Evolutionary conservation across 2,797 vertebrate genomes (phyloP).

Genomic region (Helarctos malayanus): DNA sequence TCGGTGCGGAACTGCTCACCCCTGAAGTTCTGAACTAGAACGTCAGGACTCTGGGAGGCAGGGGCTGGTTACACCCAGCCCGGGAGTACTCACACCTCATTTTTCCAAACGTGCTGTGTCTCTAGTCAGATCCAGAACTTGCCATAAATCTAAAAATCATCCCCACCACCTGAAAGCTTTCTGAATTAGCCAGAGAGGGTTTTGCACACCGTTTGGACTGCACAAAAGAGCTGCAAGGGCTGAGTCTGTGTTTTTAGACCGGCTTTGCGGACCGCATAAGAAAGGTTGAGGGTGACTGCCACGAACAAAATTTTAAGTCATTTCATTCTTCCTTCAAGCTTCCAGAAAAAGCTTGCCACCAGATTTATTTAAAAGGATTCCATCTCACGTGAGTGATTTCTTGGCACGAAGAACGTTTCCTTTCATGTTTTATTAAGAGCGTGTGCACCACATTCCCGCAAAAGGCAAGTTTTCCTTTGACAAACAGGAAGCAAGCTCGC

Average conservation of each 20-base stretch:
- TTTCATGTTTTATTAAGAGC: slow-evolving; percentile 30
- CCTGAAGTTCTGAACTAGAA: neutral
- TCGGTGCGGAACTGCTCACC: neutral
- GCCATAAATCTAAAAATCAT: slow-evolving; percentile 21
- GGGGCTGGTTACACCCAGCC: neutral
- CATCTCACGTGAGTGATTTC: slow-evolving; percentile 36
- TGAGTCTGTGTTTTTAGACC: neutral
- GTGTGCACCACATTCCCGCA: neutral
- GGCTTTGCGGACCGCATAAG: accelerated
- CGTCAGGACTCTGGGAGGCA: neutral
- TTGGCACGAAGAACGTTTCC: slow-evolving; percentile 35
- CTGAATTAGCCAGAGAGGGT: neutral
- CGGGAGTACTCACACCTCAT: neutral
- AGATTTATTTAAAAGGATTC: slow-evolving; percentile 62
- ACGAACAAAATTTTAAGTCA: neutral
- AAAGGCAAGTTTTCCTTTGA: neutral
- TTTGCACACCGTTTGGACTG: neutral
- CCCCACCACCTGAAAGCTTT: neutral
- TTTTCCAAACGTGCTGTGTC: neutral
- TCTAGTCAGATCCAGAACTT: neutral
- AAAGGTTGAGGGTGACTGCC: neutral
- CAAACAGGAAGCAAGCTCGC: neutral
- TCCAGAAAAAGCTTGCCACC: neutral
- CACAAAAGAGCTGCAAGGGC: neutral
- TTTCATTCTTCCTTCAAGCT: neutral